Evolutionary conservation across 1,140 invertebrate species (phyloP), one percentile per base, ranked within the genome.

Genomic region (Procambarus virginalis): DNA sequence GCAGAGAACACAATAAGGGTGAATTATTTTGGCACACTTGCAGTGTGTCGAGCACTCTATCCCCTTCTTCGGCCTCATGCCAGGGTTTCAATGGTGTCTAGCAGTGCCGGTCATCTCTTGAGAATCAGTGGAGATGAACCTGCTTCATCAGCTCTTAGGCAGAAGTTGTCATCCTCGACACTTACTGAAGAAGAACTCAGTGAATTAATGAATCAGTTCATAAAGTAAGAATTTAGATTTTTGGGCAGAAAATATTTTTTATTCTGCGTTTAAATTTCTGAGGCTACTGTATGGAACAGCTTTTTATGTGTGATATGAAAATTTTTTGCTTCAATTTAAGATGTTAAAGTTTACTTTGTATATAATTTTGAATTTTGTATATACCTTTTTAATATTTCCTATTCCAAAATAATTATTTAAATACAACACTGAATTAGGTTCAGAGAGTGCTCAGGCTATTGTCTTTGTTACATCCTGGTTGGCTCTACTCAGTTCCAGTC

Each of bases 51-150:
- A 9, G 93, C 94, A 55, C 92, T 97, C 2, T 96, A 97, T 93
- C 96, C 97, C 12, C 91, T 97, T 4, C 93, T 97, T 6, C 93
- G 94, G 58, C 93, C 95, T 68, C 95, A 96, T 92, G 96, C 96
- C 4, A 95, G 96, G 93, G 96, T 97, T 46, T 96, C 97, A 0
- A 96, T 97, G 93, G 87, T 97, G 0, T 97, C 96, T 0, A 97
- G 97, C 93, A 95, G 95, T 51, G 92, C 91, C 8, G 96, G 96
- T 46, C 79, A 88, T 64, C 79, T 92, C 2, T 77, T 45, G 5
- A 48, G 73, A 58, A 91, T 92, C 84, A 82, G 79, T 93, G 68
- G 95, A 81, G 92, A 94, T 78, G 93, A 93, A 75, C 90, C 94
- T n/a, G 92, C 93, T 70, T 91, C 93, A 55, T 96, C 85, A 45